Evolutionary conservation across 2,888 invertebrate species (phyloP), one percentile per base, ranked within the genome.

Genomic region (Pandemis heparana): DNA sequence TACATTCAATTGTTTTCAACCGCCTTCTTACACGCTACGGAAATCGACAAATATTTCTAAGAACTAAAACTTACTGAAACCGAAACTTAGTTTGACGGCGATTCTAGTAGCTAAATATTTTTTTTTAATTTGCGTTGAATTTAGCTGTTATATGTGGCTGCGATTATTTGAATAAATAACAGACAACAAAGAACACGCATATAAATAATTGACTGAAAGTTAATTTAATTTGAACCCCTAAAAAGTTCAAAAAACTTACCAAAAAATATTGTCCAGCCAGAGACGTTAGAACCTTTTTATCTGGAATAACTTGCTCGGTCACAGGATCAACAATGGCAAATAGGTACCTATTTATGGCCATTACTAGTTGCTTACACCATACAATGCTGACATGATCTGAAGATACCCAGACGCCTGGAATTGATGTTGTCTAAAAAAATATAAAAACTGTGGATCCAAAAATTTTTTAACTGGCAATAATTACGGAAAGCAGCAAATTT

Each of bases 321-420:
- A 77, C 84, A 3, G 90, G 88, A 85, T 98, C 96, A 7, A 99
- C 95, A 60, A 96, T 96, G 79, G 97, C 97, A 89, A 98, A 99
- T 9, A 99, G 91, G 67, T 97, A 96, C 79, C 97, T 95, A 76
- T 97, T 97, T 71, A 98, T 95, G 0, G 96, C 96, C 85, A 98
- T 88, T 1, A 98, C 96, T 56, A 98, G 92, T 89, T 99, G 98
- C 83, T 98, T 97, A 89, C 98, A 99, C 99, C 99, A 99, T 5
- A 98, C 96, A 80, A 98, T 97, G 81, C 97, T 97, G 12, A 98
- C 95, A 87, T 99, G 99, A 89, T 99, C 98, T 0, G 97, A 96
- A 5, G 98, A 96, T 9, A 97, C 94, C 98, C 99, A 99, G 1
- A 97, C 97, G 70, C 96, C 96, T 0, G 99, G 98, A 69, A 99